Evolutionary conservation across 2,888 invertebrate genomes (phyloP).

Genomic region (Chloroclysta siterata): DNA sequence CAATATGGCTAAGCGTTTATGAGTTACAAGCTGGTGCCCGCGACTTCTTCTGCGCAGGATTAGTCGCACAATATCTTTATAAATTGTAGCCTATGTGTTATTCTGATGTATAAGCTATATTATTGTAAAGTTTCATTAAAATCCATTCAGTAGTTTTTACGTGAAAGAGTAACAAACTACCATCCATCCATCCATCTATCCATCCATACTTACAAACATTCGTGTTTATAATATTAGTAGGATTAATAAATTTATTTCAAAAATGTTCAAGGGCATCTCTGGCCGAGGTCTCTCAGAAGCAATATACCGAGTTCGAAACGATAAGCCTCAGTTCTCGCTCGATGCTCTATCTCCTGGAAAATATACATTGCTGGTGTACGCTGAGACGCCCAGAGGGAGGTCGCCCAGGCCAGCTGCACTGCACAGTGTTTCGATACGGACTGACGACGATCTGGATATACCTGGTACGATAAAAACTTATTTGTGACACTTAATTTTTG

Average conservation of each 20-base stretch:
- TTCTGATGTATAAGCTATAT: too few species aligned
- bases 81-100: too few species aligned
- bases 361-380: constrained; percentile 92
- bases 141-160: too few species aligned
- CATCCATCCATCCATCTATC: too few species aligned
- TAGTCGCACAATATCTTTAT: too few species aligned
- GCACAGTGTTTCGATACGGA: constrained; percentile 84
- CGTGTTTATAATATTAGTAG: too few species aligned
- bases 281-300: constrained; percentile 83
- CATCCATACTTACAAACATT: too few species aligned
- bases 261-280: constrained; percentile 67
- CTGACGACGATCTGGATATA: constrained; percentile 66
- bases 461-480: constrained; percentile 59
- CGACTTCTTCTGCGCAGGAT: too few species aligned
- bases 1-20: too few species aligned
- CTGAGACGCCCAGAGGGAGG: constrained; percentile 92
- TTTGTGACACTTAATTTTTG: background rate
- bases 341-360: constrained; percentile 90
- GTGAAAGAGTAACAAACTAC: too few species aligned
- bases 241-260: background rate
- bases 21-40: too few species aligned
- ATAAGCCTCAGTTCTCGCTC: constrained; percentile 88
- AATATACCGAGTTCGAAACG: constrained; percentile 87
- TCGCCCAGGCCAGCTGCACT: constrained; percentile 90
- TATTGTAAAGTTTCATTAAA: too few species aligned